Evolutionary conservation across 2,888 invertebrate species (phyloP).

Genomic region (Nephrotoma flavescens): DNA sequence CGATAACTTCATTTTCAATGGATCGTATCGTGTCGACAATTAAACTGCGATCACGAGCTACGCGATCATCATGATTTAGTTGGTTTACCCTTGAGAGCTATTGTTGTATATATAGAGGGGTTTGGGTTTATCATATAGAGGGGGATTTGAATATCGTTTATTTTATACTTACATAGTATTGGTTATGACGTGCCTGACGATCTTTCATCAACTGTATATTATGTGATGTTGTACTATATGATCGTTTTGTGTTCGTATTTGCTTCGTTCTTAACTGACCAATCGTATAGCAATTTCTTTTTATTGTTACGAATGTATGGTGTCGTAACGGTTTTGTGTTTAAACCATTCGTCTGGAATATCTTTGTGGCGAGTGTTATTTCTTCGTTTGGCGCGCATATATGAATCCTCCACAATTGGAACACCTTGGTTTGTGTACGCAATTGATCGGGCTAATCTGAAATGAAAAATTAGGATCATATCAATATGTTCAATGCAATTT

Average conservation of each 20-base stretch:
- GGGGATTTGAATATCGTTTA: not conserved
- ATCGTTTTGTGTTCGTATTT: not conserved
- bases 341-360: constrained; percentile 8
- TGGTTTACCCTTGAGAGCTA: not conserved
- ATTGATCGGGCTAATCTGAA: constrained; percentile 29
- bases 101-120: not conserved
- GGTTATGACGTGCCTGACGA: not conserved
- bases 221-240: not conserved
- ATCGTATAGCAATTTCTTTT: constrained; percentile 17
- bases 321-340: not conserved
- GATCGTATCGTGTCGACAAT: not conserved
- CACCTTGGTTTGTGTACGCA: constrained; percentile 21
- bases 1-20: not conserved
- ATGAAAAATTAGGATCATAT: not conserved
- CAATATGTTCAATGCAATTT: too few relatives aligned
- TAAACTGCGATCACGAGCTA: not conserved
- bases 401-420: constrained; percentile 27
- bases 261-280: constrained; percentile 14
- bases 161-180: not conserved
- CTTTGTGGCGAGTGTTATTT: constrained; percentile 15
- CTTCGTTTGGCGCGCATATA: constrained; percentile 17
- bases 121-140: not conserved
- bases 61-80: not conserved
- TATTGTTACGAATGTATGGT: constrained; percentile 9
- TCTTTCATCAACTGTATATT: not conserved